Percentiles rank a stretch among this genome's conserved stretches.
These are phyloP conservation scores for Rallus limicola DNA, from an alignment of 2,113 vertebrate genomes.

Conservation along the genomic window DNA sequence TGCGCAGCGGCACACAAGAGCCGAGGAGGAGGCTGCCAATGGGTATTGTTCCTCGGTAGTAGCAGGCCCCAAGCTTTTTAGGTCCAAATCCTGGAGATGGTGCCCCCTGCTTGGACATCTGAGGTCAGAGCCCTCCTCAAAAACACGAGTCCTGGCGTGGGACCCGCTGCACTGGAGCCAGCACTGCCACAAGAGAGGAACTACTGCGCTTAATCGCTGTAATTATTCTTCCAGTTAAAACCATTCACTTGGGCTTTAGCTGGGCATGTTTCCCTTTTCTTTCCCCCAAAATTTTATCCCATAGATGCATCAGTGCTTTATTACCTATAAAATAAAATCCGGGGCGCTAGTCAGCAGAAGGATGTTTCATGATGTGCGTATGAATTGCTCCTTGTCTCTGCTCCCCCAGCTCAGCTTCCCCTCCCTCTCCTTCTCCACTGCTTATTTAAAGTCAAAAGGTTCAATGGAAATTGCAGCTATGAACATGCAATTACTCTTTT, in stretches of 20 bases:
- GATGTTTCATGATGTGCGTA: neutral
- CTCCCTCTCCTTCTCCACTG: neutral
- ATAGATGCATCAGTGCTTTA: neutral
- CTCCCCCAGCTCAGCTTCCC: neutral
- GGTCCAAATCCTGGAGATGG: neutral
- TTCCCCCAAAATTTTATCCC: neutral
- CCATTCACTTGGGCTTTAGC: neutral
- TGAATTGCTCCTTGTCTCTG: neutral
- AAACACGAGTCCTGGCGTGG: accelerated
- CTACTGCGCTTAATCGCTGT: neutral
- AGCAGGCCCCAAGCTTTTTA: neutral
- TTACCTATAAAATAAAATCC: neutral
- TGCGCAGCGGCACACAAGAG: neutral
- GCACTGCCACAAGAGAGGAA: neutral
- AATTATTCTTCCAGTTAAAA: neutral
- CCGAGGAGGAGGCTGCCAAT: neutral
- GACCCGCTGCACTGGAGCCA: accelerated
- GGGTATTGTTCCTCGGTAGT: neutral
- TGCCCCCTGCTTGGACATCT: neutral
- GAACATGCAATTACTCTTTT: constrained; percentile 23
- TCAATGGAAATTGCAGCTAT: neutral
- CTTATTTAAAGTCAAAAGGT: neutral
- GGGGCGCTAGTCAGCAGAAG: neutral
- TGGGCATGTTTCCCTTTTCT: neutral
- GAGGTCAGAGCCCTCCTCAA: neutral